phyloP scores from a whole-genome alignment of 2,797 vertebrate genomes.

The Chrosomus eos region DNA sequence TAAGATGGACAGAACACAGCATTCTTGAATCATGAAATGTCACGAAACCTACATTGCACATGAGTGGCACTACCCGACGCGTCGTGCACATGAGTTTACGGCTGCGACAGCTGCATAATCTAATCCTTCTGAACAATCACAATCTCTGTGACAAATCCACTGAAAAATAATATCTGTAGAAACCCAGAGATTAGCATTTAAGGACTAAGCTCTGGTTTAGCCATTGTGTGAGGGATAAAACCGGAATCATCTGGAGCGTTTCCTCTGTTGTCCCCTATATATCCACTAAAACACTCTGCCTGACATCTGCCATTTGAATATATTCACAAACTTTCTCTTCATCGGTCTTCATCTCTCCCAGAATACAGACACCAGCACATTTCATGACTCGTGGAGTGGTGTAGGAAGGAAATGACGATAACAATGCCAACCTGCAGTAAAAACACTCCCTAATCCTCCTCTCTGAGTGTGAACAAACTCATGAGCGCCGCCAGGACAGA shows the following conservation, averaged over 20 bases:
- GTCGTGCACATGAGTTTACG: not conserved
- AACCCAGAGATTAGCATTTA: conserved; percentile 36
- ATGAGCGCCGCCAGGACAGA: not conserved
- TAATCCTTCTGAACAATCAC: conserved; percentile 37
- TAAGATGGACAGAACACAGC: not conserved
- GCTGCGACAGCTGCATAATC: not conserved
- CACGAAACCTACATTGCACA: not conserved
- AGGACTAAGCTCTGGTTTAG: conserved; percentile 31
- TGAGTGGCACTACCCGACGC: not conserved
- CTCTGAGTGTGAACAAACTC: conserved; percentile 17
- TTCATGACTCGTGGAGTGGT: conserved; percentile 5
- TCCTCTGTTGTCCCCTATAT: conserved; percentile 7
- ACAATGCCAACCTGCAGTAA: conserved; percentile 31
- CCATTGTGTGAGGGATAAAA: conserved; percentile 24
- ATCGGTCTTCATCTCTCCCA: conserved; percentile 3
- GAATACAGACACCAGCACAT: conserved; percentile 23
- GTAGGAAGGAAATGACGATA: conserved; percentile 23
- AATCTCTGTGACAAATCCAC: conserved; percentile 43
- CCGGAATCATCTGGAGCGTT: conserved; percentile 17
- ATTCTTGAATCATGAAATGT: not conserved
- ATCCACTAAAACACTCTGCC: conserved; percentile 5
- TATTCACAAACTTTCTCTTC: not conserved
- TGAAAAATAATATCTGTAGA: conserved; percentile 25
- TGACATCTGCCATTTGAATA: not conserved
- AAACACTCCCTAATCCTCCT: conserved; percentile 38